phyloP scores from a whole-genome alignment of 2,113 vertebrate species.

The Myxocyprinus asiaticus region DNA sequence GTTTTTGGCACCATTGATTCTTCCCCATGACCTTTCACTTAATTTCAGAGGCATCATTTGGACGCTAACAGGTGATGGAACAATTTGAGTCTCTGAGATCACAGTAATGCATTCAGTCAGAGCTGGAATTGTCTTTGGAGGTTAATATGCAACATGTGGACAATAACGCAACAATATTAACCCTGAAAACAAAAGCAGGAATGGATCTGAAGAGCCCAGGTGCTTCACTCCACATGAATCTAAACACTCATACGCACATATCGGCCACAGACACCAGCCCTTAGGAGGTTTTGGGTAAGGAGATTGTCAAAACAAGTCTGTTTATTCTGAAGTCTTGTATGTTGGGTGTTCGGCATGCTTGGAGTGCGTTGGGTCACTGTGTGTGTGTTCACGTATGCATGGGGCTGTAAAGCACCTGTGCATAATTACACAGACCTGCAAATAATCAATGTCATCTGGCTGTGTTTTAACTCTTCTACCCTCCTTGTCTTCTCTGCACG shows the following conservation, averaged over 20 bases:
- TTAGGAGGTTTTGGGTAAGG: slow-evolving; percentile 13
- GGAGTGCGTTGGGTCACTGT: slow-evolving; percentile 6
- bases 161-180: background rate
- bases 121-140: slow-evolving; percentile 10
- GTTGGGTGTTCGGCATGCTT: slow-evolving; percentile 18
- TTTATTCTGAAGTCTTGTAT: slow-evolving; percentile 48
- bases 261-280: slow-evolving; percentile 15
- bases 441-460: slow-evolving; percentile 55
- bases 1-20: too few species aligned
- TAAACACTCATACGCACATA: slow-evolving; percentile 5
- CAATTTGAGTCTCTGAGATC: background rate
- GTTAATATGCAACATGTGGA: slow-evolving; percentile 11
- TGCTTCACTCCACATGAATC: slow-evolving; percentile 9
- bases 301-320: slow-evolving; percentile 51
- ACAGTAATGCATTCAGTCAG: background rate
- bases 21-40: background rate
- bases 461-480: slow-evolving; percentile 26
- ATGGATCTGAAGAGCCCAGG: slow-evolving; percentile 1
- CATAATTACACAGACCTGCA: slow-evolving; percentile 50
- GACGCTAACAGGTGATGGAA: background rate
- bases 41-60: background rate
- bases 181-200: slow-evolving; percentile 13
- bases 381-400: background rate
- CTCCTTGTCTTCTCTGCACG: slow-evolving; percentile 17
- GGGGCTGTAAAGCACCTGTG: slow-evolving; percentile 46